Conservation (phyloP, 1,140 invertebrate genomes). For the Aphelenchoides besseyi region DNA sequence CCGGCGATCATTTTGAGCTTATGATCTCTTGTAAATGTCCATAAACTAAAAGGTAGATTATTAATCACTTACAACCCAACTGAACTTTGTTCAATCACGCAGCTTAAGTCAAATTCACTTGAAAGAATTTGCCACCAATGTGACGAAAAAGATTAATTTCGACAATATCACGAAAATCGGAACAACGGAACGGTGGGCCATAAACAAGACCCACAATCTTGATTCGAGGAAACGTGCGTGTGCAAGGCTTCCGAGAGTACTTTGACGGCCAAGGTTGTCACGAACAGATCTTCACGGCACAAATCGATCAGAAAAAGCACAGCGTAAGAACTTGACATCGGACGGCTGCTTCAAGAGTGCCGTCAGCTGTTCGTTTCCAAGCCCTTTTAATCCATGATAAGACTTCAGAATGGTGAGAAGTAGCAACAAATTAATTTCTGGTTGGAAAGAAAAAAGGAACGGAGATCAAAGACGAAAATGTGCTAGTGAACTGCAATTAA, state of each 20-base stretch:
- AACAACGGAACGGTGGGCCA: neutral
- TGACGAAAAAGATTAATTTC: neutral
- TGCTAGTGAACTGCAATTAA: too few relatives aligned
- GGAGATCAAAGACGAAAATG: too few relatives aligned
- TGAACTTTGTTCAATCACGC: too few relatives aligned
- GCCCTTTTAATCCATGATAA: neutral
- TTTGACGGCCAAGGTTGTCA: neutral
- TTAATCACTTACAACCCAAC: too few relatives aligned
- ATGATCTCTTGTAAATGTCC: neutral
- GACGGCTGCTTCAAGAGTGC: neutral
- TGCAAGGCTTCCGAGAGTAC: too few relatives aligned
- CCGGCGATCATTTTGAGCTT: constrained; percentile 26
- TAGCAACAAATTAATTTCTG: too few relatives aligned
- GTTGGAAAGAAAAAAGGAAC: too few relatives aligned
- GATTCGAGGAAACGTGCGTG: neutral
- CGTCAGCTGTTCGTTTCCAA: neutral
- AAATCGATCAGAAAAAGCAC: neutral
- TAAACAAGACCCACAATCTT: neutral
- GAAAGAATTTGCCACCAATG: too few relatives aligned
- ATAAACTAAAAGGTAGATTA: neutral
- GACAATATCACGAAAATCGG: neutral
- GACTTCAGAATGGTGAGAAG: too few relatives aligned
- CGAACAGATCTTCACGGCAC: neutral
- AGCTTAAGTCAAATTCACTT: too few relatives aligned
- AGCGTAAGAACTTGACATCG: neutral